phyloP scores from a whole-genome alignment of 2,797 vertebrate genomes.

The Karalla daura region DNA sequence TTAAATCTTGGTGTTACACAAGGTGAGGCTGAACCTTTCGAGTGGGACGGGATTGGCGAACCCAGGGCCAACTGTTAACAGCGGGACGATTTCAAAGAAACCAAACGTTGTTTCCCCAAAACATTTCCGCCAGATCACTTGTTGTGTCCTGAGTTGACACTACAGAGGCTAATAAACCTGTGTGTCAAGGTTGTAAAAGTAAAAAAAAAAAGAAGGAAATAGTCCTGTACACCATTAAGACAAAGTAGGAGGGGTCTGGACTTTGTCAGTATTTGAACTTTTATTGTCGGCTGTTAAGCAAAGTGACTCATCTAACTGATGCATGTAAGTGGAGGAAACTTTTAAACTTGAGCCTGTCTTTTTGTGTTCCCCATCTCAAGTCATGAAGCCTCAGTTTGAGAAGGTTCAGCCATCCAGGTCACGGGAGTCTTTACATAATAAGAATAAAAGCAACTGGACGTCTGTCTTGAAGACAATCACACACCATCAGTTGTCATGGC shows the following conservation, averaged over 20 bases:
- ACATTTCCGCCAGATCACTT: slow-evolving; percentile 16
- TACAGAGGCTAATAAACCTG: slow-evolving; percentile 11
- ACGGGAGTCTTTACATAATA: too few species aligned
- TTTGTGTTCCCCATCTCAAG: too few species aligned
- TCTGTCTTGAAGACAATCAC: too few species aligned
- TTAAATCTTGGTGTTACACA: slow-evolving; percentile 60
- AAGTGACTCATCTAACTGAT: neutral
- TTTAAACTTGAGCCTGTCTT: too few species aligned
- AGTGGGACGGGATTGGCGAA: slow-evolving; percentile 45
- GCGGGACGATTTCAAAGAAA: slow-evolving; percentile 39
- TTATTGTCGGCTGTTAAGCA: neutral
- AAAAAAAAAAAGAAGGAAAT: slow-evolving; percentile 5
- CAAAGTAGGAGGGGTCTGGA: neutral
- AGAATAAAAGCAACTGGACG: too few species aligned
- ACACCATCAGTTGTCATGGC: too few species aligned
- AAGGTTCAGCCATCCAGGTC: too few species aligned
- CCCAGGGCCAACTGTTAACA: slow-evolving; percentile 43
- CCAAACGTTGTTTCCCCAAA: slow-evolving; percentile 19
- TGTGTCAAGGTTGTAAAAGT: neutral
- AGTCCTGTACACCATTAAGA: neutral
- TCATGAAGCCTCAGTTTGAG: neutral
- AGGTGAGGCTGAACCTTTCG: slow-evolving; percentile 50
- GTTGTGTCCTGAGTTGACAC: slow-evolving; percentile 43
- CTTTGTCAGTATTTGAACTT: neutral
- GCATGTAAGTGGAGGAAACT: too few species aligned